A percentile compares a stretch with the other conserved stretches of the same genome.
phyloP scores from a whole-genome alignment of 1,140 invertebrate genomes.

The Drosophila nasuta region DNA sequence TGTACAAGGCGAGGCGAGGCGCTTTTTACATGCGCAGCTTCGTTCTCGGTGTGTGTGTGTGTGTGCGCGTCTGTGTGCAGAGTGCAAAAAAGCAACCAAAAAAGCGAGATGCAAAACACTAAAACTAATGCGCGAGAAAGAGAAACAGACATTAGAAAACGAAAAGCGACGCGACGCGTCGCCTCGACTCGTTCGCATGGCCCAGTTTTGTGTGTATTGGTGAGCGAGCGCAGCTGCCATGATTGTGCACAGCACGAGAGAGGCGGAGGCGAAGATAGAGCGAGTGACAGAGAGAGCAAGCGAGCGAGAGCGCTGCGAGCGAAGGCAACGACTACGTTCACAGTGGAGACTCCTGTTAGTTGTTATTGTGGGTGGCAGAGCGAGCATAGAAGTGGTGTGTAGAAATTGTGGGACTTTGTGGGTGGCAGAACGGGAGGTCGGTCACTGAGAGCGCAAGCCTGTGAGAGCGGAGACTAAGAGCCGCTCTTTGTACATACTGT shows the following conservation, averaged over 20 bases:
- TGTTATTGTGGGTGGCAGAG: slow-evolving; percentile 20
- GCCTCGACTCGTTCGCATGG: slow-evolving; percentile 36
- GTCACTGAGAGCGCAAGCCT: slow-evolving; percentile 2
- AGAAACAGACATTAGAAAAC: slow-evolving; percentile 83
- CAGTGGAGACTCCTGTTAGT: background rate
- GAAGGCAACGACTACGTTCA: slow-evolving; percentile 17
- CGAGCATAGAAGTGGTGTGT: slow-evolving; percentile 18
- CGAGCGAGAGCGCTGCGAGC: slow-evolving; percentile 23
- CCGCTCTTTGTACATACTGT: background rate
- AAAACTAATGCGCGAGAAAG: slow-evolving; percentile 84
- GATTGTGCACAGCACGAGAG: slow-evolving; percentile 57
- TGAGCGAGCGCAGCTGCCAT: slow-evolving; percentile 61
- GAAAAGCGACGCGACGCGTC: slow-evolving; percentile 54
- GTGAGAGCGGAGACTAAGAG: slow-evolving; percentile 3
- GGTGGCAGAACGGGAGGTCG: slow-evolving; percentile 4
- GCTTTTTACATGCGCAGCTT: slow-evolving; percentile 51
- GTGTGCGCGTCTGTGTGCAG: slow-evolving; percentile 25
- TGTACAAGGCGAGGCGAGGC: slow-evolving; percentile 69
- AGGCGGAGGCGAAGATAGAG: slow-evolving; percentile 41
- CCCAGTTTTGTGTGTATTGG: slow-evolving; percentile 29
- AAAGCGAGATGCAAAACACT: slow-evolving; percentile 84
- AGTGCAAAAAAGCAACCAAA: slow-evolving; percentile 78
- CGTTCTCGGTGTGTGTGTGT: slow-evolving; percentile 21
- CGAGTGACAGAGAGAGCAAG: slow-evolving; percentile 40
- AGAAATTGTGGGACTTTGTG: slow-evolving; percentile 1